Evolutionary conservation across 2,888 invertebrate species (phyloP).

Genomic region (Portevinia maculata): DNA sequence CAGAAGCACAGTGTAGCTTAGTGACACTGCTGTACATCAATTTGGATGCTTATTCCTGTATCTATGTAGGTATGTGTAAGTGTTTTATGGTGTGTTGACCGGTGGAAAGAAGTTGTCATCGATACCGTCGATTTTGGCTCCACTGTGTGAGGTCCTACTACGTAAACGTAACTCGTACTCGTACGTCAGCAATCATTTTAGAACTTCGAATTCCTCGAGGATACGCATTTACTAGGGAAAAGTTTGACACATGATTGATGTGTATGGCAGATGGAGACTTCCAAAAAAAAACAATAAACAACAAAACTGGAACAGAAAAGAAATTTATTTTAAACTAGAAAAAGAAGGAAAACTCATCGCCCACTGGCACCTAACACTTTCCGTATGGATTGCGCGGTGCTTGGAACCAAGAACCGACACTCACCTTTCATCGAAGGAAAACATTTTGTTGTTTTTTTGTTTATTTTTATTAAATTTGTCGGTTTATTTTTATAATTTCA

Average conservation of each 20-base stretch:
- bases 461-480: slow-evolving; percentile 20
- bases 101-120: slow-evolving; percentile 24
- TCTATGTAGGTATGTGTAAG: too few species aligned
- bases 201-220: slow-evolving; percentile 41
- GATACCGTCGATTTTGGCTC: slow-evolving; percentile 23
- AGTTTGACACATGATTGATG: slow-evolving; percentile 71
- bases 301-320: slow-evolving; percentile 49
- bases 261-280: slow-evolving; percentile 67
- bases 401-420: slow-evolving; percentile 6
- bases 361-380: slow-evolving; percentile 32
- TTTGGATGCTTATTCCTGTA: slow-evolving; percentile 29
- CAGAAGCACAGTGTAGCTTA: slow-evolving; percentile 43
- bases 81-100: too few species aligned
- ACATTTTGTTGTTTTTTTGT: not conserved
- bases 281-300: slow-evolving; percentile 38
- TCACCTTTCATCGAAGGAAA: slow-evolving; percentile 38
- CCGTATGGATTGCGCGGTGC: not conserved
- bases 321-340: slow-evolving; percentile 8
- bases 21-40: slow-evolving; percentile 35
- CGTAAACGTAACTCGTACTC: not conserved
- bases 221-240: slow-evolving; percentile 41
- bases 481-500: slow-evolving; percentile 56
- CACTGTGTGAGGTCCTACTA: not conserved
- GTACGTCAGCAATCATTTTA: slow-evolving; percentile 67
- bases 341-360: slow-evolving; percentile 13